These are phyloP conservation scores for Stramonita haemastoma DNA, from an alignment of 2,888 invertebrate species.

Conservation along the genomic window DNA sequence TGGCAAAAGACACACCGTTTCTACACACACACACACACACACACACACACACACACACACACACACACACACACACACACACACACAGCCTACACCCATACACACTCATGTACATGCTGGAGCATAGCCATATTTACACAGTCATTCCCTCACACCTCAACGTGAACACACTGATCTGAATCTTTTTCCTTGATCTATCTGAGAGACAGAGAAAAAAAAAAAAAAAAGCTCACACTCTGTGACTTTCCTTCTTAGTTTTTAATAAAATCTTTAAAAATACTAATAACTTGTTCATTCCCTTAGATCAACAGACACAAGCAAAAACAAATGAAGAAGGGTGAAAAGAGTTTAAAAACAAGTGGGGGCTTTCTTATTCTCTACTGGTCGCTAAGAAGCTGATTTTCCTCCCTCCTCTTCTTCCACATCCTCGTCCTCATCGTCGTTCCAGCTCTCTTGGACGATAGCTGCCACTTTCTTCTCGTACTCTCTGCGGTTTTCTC, in stretches of 20 bases:
- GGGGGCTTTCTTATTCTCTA: background rate
- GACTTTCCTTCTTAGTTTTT: constrained; percentile 16
- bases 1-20: too few species aligned
- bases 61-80: background rate
- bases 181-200: background rate
- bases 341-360: background rate
- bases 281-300: constrained; percentile 2
- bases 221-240: background rate
- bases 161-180: background rate
- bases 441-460: constrained; percentile 96
- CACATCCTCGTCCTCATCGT: constrained; percentile 71
- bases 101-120: background rate
- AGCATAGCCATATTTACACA: too few species aligned
- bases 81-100: background rate
- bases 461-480: constrained; percentile 99
- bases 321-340: background rate
- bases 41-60: background rate
- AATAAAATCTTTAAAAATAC: background rate
- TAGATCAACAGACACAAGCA: background rate
- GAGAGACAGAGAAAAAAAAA: too few species aligned
- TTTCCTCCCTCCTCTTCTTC: constrained; percentile 49
- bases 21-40: background rate
- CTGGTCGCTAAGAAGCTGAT: constrained; percentile 39
- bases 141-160: too few species aligned
- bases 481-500: constrained; percentile 98